These are phyloP conservation scores for Chrysaora quinquecirrha DNA, from an alignment of 30 jellyfish, hydroid and myxozoan genomes.

Conservation along the genomic window DNA sequence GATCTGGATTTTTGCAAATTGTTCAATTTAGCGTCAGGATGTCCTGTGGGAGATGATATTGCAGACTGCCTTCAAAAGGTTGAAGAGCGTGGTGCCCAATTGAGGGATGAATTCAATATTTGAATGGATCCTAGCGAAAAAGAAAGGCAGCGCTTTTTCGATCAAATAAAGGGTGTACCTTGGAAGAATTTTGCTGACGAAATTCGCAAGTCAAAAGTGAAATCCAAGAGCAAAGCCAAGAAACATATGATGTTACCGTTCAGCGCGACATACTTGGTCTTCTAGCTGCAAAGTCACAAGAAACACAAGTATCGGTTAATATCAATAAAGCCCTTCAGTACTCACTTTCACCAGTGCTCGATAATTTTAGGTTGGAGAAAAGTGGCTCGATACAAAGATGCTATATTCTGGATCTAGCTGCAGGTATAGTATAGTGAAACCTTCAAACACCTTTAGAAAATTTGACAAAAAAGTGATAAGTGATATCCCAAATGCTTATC, in stretches of 20 bases:
- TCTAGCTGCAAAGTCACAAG: neutral
- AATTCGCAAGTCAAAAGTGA: neutral
- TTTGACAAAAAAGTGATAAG: neutral
- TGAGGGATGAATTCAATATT: neutral
- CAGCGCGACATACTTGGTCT: neutral
- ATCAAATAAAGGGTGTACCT: neutral
- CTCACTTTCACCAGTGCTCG: neutral
- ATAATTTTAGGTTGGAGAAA: neutral
- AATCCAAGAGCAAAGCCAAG: neutral
- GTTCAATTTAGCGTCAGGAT: conserved; percentile 22
- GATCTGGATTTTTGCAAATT: conserved; percentile 23
- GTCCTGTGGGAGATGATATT: neutral
- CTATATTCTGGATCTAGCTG: neutral
- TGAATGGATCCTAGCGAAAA: neutral
- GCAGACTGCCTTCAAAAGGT: neutral
- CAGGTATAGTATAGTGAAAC: neutral
- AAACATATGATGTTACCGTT: neutral
- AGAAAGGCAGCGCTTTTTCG: neutral
- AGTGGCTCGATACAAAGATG: neutral
- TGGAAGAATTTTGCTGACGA: neutral
- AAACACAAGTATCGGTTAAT: neutral
- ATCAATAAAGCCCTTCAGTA: neutral
- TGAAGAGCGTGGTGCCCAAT: neutral
- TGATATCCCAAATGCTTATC: neutral
- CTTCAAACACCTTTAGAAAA: neutral